Base-by-base conservation (phyloP, 2,113 vertebrate genomes). In the Tachycineta bicolor region DNA sequence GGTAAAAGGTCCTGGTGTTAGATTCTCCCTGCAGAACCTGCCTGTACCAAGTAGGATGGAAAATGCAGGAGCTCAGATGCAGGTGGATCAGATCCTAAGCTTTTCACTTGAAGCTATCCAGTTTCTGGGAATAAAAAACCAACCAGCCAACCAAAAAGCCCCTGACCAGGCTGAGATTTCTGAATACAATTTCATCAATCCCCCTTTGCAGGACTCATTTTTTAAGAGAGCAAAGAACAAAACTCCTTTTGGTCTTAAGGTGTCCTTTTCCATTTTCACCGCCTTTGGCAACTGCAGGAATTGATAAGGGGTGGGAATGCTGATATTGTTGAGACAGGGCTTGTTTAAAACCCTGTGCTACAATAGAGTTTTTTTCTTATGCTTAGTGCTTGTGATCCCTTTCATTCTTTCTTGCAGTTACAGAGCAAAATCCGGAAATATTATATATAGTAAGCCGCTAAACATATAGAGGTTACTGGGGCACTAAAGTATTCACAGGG, bases 391-490 rank as follows among this genome's bases (percentile, higher is more conserved):
- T 95, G 39, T 93, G 39, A 81, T 94, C 63, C 18, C 34, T 78
- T 86, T 87, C 17, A 19, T 87, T 89, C 46, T 63, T 82, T 39
- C 53, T 56, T 81, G 67, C 49, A 80, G 56, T 83, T 90, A 70
- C 23, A 70, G 81, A 78, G 26, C 23, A 67, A 89, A 93, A 77
- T 71, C 75, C 86, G 46, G 29, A 65, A 41, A 80, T 70, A 59
- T 21, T 76, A 68, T n/a, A n/a, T 70, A 56, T 68, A 89, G 87
- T 62, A 76, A 85, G 46, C 23, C 85, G 53, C 31, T 76, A 75
- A 85, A 92, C 56, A 14, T 70, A 41, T 8, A 58, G 80, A 68
- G 82, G 70, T 89, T 95, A 87, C 70, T 87, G 50, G 78, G 49
- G 6, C 69, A 81, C 52, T 64, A 19, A 82, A 89, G 65, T 86